A percentile compares a stretch with the other conserved stretches of the same genome.
These are phyloP conservation scores for Tylochromis polylepis DNA, from an alignment of 2,113 vertebrate genomes.

Conservation along the genomic window DNA sequence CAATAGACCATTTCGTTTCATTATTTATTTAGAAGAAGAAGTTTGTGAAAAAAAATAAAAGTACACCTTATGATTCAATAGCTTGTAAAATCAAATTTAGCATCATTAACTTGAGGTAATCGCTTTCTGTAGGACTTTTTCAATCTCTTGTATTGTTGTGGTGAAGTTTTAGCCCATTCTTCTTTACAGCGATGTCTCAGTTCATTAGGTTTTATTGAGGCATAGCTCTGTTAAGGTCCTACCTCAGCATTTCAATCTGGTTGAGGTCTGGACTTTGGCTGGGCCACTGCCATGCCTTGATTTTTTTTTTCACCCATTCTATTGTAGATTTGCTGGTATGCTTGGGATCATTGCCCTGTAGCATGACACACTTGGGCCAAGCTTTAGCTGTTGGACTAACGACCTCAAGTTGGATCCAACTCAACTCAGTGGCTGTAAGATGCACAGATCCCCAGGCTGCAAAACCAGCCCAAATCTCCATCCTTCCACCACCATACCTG, in stretches of 20 bases:
- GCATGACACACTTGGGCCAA: not conserved
- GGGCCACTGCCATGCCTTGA: not conserved
- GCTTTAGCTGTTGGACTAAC: not conserved
- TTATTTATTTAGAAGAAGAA: not conserved
- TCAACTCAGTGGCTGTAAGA: not conserved
- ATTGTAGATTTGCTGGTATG: not conserved
- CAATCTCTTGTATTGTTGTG: not conserved
- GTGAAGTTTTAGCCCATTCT: not conserved
- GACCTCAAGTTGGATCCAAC: not conserved
- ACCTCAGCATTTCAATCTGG: not conserved
- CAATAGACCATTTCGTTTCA: not conserved
- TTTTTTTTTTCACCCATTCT: not conserved
- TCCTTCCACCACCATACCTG: not conserved
- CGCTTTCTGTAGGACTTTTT: not conserved
- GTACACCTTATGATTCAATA: not conserved
- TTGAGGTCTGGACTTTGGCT: not conserved
- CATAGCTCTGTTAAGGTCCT: not conserved
- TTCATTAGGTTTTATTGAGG: not conserved
- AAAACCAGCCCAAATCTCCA: not conserved
- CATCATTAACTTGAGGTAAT: not conserved
- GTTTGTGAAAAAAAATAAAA: not conserved
- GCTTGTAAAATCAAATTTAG: not conserved
- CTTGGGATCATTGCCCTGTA: not conserved
- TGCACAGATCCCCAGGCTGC: not conserved
- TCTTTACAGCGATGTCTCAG: accelerated